These are phyloP conservation scores for Anoplopoma fimbria DNA, from an alignment of 2,113 vertebrate species.

Conservation along the genomic window DNA sequence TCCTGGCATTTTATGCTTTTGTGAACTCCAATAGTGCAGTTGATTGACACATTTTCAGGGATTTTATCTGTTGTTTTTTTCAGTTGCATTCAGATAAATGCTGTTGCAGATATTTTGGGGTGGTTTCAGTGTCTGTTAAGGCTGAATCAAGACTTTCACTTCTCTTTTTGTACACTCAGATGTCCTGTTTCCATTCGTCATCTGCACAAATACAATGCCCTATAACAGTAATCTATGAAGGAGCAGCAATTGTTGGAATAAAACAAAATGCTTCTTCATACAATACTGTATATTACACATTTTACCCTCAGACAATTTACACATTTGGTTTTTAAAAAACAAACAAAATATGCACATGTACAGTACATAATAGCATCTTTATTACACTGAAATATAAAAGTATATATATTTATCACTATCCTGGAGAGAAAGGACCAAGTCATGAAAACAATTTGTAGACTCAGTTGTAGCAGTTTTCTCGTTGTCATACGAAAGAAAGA, in stretches of 20 bases:
- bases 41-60: not conserved
- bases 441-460: constrained; percentile 81
- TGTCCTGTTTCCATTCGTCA: not conserved
- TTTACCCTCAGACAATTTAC: constrained; percentile 12
- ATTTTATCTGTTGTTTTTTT: not conserved
- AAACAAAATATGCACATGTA: constrained; percentile 70
- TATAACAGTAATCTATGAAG: not conserved
- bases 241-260: not conserved
- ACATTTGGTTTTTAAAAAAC: constrained; percentile 39
- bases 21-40: not conserved
- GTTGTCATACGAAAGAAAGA: constrained; percentile 59
- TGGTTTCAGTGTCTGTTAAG: not conserved
- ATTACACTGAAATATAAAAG: constrained; percentile 86
- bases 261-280: not conserved
- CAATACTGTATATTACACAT: not conserved
- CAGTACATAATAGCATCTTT: constrained; percentile 85
- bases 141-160: constrained; percentile 37
- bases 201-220: not conserved
- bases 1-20: not conserved
- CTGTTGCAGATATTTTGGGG: not conserved
- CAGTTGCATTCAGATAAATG: not conserved
- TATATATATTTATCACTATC: constrained; percentile 81
- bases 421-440: constrained; percentile 83
- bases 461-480: constrained; percentile 75
- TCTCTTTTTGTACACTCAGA: constrained; percentile 20